Evolutionary conservation across 2,797 vertebrate species (phyloP), one percentile per base, ranked within the genome.

Genomic region (Acanthis flammea): DNA sequence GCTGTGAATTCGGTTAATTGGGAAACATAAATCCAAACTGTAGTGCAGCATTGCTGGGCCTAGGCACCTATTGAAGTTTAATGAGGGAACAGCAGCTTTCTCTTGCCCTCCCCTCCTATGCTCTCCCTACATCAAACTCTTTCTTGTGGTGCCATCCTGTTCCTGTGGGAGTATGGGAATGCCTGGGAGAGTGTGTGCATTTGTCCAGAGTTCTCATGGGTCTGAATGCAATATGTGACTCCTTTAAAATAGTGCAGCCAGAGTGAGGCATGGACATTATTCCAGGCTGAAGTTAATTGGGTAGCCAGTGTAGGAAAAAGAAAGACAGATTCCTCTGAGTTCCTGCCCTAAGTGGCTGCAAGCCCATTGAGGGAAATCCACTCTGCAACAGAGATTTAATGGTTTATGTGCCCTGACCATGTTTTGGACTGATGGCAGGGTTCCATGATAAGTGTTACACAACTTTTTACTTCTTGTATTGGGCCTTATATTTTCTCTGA

Each of bases 1-100:
- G 73, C 50, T 81, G 85, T 95, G 72, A 86, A 86, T 78, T 63
- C 54, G 67, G 54, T 95, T 96, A 91, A 90, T 72, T 82, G 88
- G 82, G 47, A 55, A 90, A 53, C 50, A 77, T 86, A 81, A 93
- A 96, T 96, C 91, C 86, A 86, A 84, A 70, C 55, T 48, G 31
- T 55, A 62, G 51, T 23, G 21, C 83, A 55, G 44, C 63, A 6
- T 24, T 67, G 55, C 19, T 79, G 66, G 91, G 80, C 70, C 57
- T 39, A n/a, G 67, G n/a, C 31, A 51, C 78, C 71, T 74, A 54
- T 3, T 80, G 81, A 82, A 90, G 53, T 60, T 86, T 80, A 92
- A 91, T 35, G 88, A 68, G 58, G 73, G 66, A 96, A 84, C 41
- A 35, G 48, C 63, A 65, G 39, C 57, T 87, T 67, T 74, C 19